phyloP scores from a whole-genome alignment of 2,797 vertebrate genomes.

The Vipera latastei region DNA sequence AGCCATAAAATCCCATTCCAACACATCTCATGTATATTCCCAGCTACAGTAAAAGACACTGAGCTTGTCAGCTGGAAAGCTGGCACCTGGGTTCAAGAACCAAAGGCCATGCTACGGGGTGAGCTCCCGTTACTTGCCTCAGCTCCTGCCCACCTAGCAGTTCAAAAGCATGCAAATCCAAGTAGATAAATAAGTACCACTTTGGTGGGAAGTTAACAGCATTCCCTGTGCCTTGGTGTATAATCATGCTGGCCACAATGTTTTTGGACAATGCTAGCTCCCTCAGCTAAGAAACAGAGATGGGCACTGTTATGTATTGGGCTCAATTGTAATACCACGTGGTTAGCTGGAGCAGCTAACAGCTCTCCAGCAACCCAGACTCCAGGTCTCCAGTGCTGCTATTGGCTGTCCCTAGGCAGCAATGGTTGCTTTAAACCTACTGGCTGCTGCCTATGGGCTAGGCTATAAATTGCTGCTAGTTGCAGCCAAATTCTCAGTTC shows the following conservation, averaged over 20 bases:
- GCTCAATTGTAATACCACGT: no score
- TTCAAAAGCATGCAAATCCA: neutral
- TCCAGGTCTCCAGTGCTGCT: no score
- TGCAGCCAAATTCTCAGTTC: no score
- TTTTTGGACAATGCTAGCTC: neutral
- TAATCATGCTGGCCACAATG: neutral
- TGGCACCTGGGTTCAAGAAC: neutral
- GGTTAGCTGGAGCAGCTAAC: no score
- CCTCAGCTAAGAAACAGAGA: neutral
- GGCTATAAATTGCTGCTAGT: no score
- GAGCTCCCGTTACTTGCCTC: neutral
- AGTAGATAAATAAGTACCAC: neutral
- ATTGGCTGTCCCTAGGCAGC: no score
- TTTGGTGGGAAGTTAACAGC: neutral
- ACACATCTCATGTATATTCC: neutral
- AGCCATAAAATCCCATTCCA: neutral
- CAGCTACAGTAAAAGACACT: neutral
- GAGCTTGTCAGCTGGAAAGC: neutral
- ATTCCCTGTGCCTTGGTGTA: no score
- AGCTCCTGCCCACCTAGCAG: neutral
- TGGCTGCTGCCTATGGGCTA: no score
- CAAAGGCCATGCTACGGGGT: neutral
- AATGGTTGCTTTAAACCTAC: no score
- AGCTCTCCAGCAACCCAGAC: no score
- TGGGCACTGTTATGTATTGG: neutral